These are phyloP conservation scores for Caradrina kadenii DNA, from an alignment of 2,888 invertebrate genomes.

Conservation along the genomic window DNA sequence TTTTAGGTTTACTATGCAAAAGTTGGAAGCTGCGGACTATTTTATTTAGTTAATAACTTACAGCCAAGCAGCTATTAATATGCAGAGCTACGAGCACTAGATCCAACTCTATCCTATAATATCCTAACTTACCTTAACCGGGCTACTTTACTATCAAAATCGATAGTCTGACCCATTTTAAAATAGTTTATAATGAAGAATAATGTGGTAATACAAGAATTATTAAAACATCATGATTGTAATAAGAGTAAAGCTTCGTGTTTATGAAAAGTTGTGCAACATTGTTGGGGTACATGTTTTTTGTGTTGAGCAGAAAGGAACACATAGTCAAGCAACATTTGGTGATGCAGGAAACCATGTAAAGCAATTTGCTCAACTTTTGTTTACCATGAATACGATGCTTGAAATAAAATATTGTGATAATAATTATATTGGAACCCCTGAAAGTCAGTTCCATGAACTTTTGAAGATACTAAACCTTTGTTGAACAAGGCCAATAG, in stretches of 20 bases:
- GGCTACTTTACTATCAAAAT: constrained; percentile 61
- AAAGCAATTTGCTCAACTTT: no score
- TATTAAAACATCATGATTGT: not conserved
- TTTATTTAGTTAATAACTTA: constrained; percentile 33
- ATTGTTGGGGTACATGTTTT: not conserved
- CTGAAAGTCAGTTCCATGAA: no score
- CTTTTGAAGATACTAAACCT: no score
- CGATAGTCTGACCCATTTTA: constrained; percentile 68
- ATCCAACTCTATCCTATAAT: constrained; percentile 43
- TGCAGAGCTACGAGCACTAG: constrained; percentile 31
- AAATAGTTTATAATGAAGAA: constrained; percentile 8
- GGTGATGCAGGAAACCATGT: not conserved
- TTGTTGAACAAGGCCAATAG: no score
- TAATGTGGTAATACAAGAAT: not conserved
- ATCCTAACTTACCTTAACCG: constrained; percentile 42
- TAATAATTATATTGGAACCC: no score
- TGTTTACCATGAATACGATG: no score
- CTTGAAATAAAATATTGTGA: no score
- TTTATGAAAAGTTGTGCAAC: not conserved
- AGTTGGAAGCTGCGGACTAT: constrained; percentile 17
- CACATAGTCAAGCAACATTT: not conserved
- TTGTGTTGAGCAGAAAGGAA: not conserved
- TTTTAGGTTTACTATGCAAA: constrained; percentile 13
- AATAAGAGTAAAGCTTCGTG: not conserved
- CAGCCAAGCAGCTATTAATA: constrained; percentile 45